Base-by-base conservation (phyloP, 2,888 invertebrate species). In the Andrena bicolor region DNA sequence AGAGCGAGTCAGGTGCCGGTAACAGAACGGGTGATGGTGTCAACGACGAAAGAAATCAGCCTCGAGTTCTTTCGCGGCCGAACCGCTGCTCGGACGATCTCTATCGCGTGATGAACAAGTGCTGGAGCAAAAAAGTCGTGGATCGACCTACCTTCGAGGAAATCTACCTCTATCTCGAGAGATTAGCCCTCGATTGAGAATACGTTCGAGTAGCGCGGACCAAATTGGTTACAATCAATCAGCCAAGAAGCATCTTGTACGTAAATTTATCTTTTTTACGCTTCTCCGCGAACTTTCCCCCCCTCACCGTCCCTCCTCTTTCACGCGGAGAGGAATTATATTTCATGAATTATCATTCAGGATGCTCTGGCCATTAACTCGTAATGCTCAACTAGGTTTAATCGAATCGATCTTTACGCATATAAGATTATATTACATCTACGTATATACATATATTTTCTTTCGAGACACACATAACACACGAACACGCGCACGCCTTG, bases 71-170 rank as follows among this genome's bases (percentile, higher is more conserved):
- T 48, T 91, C 96, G 2, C 95, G 96, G 61, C 98, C 97, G 16
- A 95, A 96, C 60, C 96, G 96, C 81, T 98, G 98, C 94, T 97
- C 98, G 56, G 87, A 82, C 56, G 98, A 98, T 94, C 97, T 98
- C 83, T 98, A 97, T 95, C 98, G 98, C 94, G 96, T 98, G 89
- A 98, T 98, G 97, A 96, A 96, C 89, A 98, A 98, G 94, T 98
- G 98, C 94, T 98, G 98, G 98, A 97, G 97, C 90, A 95, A 97
- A 73, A 96, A 97, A 90, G 97, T 97, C 69, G 95, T 95, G 72
- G 97, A 97, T 91, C 95, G 98, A 53, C 98, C 98, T 0, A 96
- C 97, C 82, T 98, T 98, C 95, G 95, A 97, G 91, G 98, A 98
- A 94, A 97, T 98, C 76, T 97, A 98, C 93, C 95, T 97, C 91